phyloP scores from a whole-genome alignment of 2,797 vertebrate genomes.

The Peromyscus nudipes region DNA sequence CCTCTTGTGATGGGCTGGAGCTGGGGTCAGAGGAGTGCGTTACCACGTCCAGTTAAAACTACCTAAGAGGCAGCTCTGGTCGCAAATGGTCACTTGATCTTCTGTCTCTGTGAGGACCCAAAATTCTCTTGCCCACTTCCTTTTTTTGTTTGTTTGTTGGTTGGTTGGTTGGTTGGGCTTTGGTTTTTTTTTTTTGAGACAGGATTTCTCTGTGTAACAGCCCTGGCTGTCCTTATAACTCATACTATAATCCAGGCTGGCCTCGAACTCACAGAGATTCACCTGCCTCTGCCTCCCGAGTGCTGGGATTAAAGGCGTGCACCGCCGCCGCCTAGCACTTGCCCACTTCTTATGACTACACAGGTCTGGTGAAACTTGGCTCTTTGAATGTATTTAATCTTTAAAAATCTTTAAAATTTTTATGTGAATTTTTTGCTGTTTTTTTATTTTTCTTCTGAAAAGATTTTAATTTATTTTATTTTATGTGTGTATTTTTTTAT shows the following conservation, averaged over 20 bases:
- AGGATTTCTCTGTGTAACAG: not conserved
- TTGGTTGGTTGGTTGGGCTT: too few species aligned
- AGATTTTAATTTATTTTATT: not conserved
- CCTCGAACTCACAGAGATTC: not conserved
- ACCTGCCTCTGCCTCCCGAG: too few species aligned
- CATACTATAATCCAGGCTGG: not conserved
- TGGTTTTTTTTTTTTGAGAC: too few species aligned
- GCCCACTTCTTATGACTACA: not conserved
- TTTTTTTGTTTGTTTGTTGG: not conserved
- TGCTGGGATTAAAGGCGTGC: too few species aligned
- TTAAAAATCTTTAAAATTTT: not conserved
- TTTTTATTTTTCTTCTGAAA: not conserved
- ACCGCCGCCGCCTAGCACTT: too few species aligned
- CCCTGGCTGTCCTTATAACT: not conserved
- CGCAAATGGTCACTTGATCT: not conserved
- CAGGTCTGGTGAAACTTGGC: not conserved
- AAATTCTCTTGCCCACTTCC: not conserved
- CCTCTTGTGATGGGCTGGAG: not conserved
- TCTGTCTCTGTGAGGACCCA: not conserved
- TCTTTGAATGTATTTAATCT: not conserved
- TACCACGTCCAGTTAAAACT: not conserved
- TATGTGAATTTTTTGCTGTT: not conserved
- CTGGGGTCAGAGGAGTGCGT: not conserved
- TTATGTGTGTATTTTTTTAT: not conserved
- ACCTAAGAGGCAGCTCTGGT: not conserved